These are phyloP conservation scores for Xiphophorus maculatus DNA, from an alignment of 2,113 vertebrate species.

Conservation along the genomic window DNA sequence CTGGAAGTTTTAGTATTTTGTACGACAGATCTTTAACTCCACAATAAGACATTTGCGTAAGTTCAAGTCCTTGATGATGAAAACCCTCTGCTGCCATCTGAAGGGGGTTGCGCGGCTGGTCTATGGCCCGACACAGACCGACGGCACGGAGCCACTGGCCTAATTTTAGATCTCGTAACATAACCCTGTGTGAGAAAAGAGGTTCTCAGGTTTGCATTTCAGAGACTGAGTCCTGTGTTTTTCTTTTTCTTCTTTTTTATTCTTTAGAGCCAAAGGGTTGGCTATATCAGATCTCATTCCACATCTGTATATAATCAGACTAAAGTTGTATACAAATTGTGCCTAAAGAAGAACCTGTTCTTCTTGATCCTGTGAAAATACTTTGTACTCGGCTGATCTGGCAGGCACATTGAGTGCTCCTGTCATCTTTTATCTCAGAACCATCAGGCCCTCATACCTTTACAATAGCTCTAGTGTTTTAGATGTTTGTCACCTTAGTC, in stretches of 20 bases:
- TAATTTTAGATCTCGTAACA: slow-evolving; percentile 78
- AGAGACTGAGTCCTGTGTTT: slow-evolving; percentile 1
- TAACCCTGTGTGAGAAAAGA: slow-evolving; percentile 61
- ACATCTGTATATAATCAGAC: slow-evolving; percentile 14
- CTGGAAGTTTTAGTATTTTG: too few species aligned
- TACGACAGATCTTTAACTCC: neutral
- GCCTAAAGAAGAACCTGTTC: neutral
- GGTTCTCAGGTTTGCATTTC: slow-evolving; percentile 25
- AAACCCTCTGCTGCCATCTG: slow-evolving; percentile 50
- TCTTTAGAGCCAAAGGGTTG: slow-evolving; percentile 21
- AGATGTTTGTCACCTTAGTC: slow-evolving; percentile 29
- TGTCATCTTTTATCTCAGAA: slow-evolving; percentile 40
- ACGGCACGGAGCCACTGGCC: slow-evolving; percentile 64
- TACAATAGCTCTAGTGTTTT: slow-evolving; percentile 41
- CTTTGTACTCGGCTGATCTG: slow-evolving; percentile 44
- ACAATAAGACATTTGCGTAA: neutral
- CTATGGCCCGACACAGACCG: slow-evolving; percentile 49
- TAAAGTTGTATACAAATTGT: slow-evolving; percentile 5
- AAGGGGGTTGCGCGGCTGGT: slow-evolving; percentile 56
- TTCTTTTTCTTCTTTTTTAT: slow-evolving; percentile 2
- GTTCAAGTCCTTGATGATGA: slow-evolving; percentile 20
- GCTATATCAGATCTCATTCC: slow-evolving; percentile 16
- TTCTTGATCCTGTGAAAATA: slow-evolving; percentile 34
- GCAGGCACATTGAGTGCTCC: slow-evolving; percentile 36
- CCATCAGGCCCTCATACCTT: slow-evolving; percentile 41